These are phyloP conservation scores for Bombus waltoni DNA, from an alignment of 1,140 invertebrate genomes.

Conservation along the genomic window DNA sequence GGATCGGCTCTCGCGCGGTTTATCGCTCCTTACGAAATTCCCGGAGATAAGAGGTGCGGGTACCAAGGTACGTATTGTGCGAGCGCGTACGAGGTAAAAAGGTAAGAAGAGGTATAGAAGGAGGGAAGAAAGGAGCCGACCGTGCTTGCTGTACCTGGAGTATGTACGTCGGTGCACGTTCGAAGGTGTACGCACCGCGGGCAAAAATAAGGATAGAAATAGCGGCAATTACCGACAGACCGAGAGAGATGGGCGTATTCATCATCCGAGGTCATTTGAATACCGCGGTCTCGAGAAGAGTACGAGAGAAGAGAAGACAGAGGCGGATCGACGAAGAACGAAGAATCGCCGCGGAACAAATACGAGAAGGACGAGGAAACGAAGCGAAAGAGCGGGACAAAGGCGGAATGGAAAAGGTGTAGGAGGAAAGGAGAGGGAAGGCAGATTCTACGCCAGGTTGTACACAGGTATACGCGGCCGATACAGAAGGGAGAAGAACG, in stretches of 20 bases:
- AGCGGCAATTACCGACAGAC: slow-evolving; percentile 73
- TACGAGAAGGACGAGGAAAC: not conserved
- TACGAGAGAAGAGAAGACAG: slow-evolving; percentile 3
- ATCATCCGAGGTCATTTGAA: slow-evolving; percentile 78
- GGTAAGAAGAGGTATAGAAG: not conserved
- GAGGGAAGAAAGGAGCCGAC: slow-evolving; percentile 44
- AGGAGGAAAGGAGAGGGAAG: slow-evolving; percentile 23
- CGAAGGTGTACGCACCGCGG: slow-evolving; percentile 64
- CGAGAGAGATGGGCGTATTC: slow-evolving; percentile 65
- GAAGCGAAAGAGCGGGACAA: not conserved
- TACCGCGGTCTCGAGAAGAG: slow-evolving; percentile 66
- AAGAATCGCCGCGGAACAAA: not conserved
- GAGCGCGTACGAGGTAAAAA: slow-evolving; percentile 2
- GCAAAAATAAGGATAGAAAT: slow-evolving; percentile 72
- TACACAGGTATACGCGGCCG: slow-evolving; percentile 26
- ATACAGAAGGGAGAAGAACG: slow-evolving; percentile 13
- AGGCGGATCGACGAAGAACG: slow-evolving; percentile 29
- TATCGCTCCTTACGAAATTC: slow-evolving; percentile 63
- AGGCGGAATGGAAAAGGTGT: slow-evolving; percentile 3
- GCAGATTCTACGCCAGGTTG: slow-evolving; percentile 50
- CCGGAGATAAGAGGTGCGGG: slow-evolving; percentile 47
- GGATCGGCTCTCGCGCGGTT: slow-evolving; percentile 59
- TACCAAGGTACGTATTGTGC: slow-evolving; percentile 36
- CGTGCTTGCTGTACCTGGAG: slow-evolving; percentile 28
- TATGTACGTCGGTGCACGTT: slow-evolving; percentile 57